phyloP scores from a whole-genome alignment of 2,888 invertebrate genomes.

The Diachrysia chrysitis region DNA sequence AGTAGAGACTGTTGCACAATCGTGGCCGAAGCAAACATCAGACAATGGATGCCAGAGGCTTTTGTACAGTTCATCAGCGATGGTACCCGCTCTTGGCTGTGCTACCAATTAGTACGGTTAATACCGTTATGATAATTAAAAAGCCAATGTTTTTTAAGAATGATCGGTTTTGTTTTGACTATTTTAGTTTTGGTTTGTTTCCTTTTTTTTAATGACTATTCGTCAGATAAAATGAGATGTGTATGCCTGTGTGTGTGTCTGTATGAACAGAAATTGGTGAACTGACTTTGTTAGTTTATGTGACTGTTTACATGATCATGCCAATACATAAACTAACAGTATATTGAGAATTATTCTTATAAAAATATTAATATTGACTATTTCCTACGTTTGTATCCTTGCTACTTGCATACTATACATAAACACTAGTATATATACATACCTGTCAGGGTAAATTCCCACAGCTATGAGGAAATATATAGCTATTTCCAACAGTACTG shows the following conservation, averaged over 20 bases:
- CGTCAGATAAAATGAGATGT: too few relatives aligned
- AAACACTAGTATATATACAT: too few relatives aligned
- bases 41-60: slow-evolving; percentile 34
- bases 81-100: slow-evolving; percentile 7
- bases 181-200: not conserved
- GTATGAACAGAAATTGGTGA: too few relatives aligned
- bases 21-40: slow-evolving; percentile 24
- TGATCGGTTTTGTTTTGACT: not conserved
- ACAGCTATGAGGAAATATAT: slow-evolving; percentile 38
- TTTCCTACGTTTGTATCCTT: too few relatives aligned
- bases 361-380: too few relatives aligned
- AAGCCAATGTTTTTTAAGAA: not conserved
- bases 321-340: too few relatives aligned
- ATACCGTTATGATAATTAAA: not conserved
- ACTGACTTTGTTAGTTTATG: too few relatives aligned
- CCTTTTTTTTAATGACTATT: not conserved
- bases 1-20: slow-evolving; percentile 41
- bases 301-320: too few relatives aligned
- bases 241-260: too few relatives aligned
- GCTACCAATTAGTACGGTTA: slow-evolving; percentile 10
- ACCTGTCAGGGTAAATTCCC: slow-evolving; percentile 47
- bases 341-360: too few relatives aligned
- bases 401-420: not conserved
- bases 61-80: slow-evolving; percentile 18
- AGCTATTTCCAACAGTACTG: slow-evolving; percentile 24